A percentile compares a stretch with the other conserved stretches of the same genome.
Conservation (phyloP, 2,797 vertebrate genomes). For the Leptatherina wallacei region DNA sequence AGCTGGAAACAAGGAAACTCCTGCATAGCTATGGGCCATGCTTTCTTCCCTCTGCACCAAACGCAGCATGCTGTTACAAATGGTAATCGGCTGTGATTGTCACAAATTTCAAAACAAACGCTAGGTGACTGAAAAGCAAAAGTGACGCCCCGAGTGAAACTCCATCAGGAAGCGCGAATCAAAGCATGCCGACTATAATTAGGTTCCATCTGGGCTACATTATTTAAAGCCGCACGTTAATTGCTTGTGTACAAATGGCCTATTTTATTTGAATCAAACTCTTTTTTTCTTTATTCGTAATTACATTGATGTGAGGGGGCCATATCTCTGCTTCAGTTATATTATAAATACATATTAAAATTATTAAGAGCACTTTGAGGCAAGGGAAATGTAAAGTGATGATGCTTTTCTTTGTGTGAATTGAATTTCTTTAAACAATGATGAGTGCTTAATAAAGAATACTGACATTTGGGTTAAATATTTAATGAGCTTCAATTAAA, state of each 20-base stretch:
- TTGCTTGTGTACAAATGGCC: constrained; percentile 87
- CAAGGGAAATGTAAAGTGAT: constrained; percentile 58
- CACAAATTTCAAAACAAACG: constrained; percentile 85
- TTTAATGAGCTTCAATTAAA: constrained; percentile 73
- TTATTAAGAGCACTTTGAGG: constrained; percentile 65
- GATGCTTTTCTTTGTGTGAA: constrained; percentile 56
- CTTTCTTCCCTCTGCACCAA: constrained; percentile 78
- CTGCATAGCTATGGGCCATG: constrained; percentile 80
- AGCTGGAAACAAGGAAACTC: constrained; percentile 77
- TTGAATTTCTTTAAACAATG: constrained; percentile 68
- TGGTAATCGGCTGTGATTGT: constrained; percentile 83
- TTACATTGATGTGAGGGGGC: constrained; percentile 79
- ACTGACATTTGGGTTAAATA: constrained; percentile 73
- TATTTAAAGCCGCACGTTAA: constrained; percentile 85
- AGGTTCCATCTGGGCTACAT: constrained; percentile 86
- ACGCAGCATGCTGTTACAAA: constrained; percentile 79
- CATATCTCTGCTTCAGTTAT: constrained; percentile 70
- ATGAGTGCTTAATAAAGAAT: constrained; percentile 60
- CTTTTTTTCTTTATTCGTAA: constrained; percentile 78
- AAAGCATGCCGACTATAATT: constrained; percentile 86
- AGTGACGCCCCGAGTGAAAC: constrained; percentile 81
- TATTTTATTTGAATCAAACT: constrained; percentile 85
- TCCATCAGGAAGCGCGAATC: constrained; percentile 78
- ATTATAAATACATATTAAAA: constrained; percentile 75
- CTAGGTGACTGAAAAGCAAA: constrained; percentile 84